Conservation (phyloP, 2,888 invertebrate species). For the Andrena praecox region DNA sequence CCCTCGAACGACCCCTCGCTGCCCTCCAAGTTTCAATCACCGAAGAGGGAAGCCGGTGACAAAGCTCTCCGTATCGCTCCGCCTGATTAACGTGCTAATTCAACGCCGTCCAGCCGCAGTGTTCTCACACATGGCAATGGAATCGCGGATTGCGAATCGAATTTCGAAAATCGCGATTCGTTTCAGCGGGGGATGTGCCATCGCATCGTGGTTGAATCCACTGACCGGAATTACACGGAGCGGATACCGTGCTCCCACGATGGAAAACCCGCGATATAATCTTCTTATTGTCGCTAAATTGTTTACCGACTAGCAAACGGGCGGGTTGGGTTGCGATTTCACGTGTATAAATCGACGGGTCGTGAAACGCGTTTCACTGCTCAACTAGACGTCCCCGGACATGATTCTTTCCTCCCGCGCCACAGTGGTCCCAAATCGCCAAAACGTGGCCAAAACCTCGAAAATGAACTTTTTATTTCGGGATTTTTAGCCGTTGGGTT, state of each 20-base stretch:
- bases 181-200: not conserved
- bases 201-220: not conserved
- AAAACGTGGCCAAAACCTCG: too few relatives aligned
- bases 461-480: too few relatives aligned
- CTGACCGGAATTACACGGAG: conserved; percentile 55
- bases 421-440: too few relatives aligned
- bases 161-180: conserved; percentile 48
- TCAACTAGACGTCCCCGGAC: not conserved
- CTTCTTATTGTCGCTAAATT: conserved; percentile 59
- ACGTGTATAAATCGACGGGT: conserved; percentile 28
- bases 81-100: conserved; percentile 46
- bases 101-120: not conserved
- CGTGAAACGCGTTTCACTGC: conserved; percentile 36
- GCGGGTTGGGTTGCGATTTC: conserved; percentile 6
- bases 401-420: conserved; percentile 29
- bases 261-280: conserved; percentile 51
- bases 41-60: not conserved
- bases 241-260: conserved; percentile 15
- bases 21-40: conserved; percentile 4
- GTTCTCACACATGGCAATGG: conserved; percentile 22
- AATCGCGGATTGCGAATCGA: conserved; percentile 33
- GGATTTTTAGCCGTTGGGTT: too few relatives aligned
- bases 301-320: conserved; percentile 9
- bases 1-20: not conserved
- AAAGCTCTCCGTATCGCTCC: conserved; percentile 10